Evolutionary conservation across 2,888 invertebrate genomes (phyloP), one percentile per base, ranked within the genome.

Genomic region (Galeopsomyia nigrocyanea): DNA sequence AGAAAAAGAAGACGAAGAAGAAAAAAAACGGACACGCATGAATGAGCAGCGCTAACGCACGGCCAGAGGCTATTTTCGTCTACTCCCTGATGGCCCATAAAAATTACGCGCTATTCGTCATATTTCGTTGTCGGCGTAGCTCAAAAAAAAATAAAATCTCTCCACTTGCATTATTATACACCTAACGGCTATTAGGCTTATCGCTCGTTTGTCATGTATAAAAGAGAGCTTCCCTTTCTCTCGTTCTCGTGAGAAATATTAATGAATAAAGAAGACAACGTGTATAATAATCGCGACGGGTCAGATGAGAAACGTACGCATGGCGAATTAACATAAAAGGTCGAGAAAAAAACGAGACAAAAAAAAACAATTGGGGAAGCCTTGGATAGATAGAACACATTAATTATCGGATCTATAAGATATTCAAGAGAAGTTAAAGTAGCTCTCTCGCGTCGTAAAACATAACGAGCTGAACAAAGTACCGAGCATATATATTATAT

Each of bases 381-480:
- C 51, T 70, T 50, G 61, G 19, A 46, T 19, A 39, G 10, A 10
- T 9, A 13, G 53, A 46, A 51, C 31, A 22, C 46, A 70, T 61
- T 61, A 65, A 71, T 71, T 71, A 65, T 60, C 19, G 60, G 58
- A 65, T 65, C 19, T 60, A 5, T 26, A 65, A 19, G 65, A 71
- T 50, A 56, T 68, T 49, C 61, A 62, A 50, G 9, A 51, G 14
- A 51, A 22, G 31, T 17, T 16, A n/a, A n/a, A 51, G 46, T 22
- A 16, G 65, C 47, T 16, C 21, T 39, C 39, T 39, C 26, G 26
- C 2, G 17, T 17, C 22, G n/a, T 6, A 3, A 46, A 9, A 64
- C 19, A 51, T 46, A 47, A 47, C 61, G 61, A 46, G 61, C 26
- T 47, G 26, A 50, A 62, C 22, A 22, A 46, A 26, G 26, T 26